These are phyloP conservation scores for Pseudomyrmex gracilis DNA, from an alignment of 1,140 invertebrate genomes.

Conservation along the genomic window DNA sequence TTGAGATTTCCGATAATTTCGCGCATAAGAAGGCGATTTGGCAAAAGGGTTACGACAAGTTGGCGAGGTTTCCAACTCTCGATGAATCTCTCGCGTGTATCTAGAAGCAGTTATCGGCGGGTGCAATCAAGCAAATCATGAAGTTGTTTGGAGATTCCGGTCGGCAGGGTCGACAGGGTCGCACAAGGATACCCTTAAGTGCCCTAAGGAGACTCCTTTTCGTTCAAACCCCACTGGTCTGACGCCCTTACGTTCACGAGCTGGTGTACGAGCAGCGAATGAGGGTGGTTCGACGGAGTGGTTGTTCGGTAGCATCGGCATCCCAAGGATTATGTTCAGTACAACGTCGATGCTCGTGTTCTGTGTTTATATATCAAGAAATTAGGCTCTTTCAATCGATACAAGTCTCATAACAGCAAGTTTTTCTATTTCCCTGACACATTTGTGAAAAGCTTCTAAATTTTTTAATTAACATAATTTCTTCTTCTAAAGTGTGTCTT, in stretches of 20 bases:
- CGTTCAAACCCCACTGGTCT: conserved; percentile 79
- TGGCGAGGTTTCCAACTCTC: conserved; percentile 54
- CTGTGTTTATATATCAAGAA: neutral
- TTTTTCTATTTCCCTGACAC: neutral
- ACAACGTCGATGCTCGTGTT: conserved; percentile 34
- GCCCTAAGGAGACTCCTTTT: conserved; percentile 83
- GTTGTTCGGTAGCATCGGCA: conserved; percentile 73
- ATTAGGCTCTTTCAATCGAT: neutral
- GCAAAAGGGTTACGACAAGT: conserved; percentile 44
- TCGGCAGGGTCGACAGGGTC: conserved; percentile 71
- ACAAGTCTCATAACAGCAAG: neutral
- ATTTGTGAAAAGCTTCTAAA: neutral
- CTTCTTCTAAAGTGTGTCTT: neutral
- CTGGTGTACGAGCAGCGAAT: conserved; percentile 75
- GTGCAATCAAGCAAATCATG: conserved; percentile 83
- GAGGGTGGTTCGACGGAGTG: conserved; percentile 67
- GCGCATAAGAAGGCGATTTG: conserved; percentile 30
- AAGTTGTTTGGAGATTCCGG: conserved; percentile 78
- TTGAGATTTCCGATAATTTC: neutral
- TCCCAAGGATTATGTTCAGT: conserved; percentile 66
- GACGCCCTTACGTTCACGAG: conserved; percentile 77
- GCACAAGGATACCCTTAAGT: conserved; percentile 81
- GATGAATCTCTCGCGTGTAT: conserved; percentile 68
- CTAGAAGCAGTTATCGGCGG: conserved; percentile 71
- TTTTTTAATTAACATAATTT: neutral